Conservation (phyloP, 37 sponge, comb jelly and placozoan species). For the Chondrosia reniformis region DNA sequence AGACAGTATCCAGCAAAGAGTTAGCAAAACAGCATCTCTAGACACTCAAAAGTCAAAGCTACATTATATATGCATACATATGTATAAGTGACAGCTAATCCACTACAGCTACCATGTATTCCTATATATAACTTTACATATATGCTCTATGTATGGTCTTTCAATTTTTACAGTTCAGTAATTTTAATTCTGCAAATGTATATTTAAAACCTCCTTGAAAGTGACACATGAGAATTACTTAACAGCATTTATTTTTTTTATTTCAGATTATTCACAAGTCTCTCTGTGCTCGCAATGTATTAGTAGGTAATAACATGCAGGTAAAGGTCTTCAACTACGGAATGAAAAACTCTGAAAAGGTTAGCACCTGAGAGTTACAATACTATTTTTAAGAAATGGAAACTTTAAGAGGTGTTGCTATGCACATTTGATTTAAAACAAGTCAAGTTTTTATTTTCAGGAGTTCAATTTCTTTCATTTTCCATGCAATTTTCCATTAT, state of each 20-base stretch:
- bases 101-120: no score
- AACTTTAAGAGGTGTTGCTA: not conserved
- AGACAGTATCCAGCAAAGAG: no score
- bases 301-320: constrained; percentile 63
- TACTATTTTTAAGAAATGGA: not conserved
- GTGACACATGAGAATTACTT: no score
- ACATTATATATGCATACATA: no score
- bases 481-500: not conserved
- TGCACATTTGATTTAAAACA: not conserved
- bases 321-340: constrained; percentile 69
- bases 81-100: no score
- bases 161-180: no score
- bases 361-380: not conserved
- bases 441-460: not conserved
- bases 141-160: no score
- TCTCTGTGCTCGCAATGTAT: constrained; percentile 64
- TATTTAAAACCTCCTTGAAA: no score
- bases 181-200: no score
- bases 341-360: not conserved
- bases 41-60: no score
- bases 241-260: not conserved
- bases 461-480: not conserved
- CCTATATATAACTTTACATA: no score
- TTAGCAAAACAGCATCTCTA: no score
- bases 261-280: constrained; percentile 57